Evolutionary conservation across 35 echinoderm and acorn worm genomes (phyloP).

Genomic region (Nesometra sesokonis): DNA sequence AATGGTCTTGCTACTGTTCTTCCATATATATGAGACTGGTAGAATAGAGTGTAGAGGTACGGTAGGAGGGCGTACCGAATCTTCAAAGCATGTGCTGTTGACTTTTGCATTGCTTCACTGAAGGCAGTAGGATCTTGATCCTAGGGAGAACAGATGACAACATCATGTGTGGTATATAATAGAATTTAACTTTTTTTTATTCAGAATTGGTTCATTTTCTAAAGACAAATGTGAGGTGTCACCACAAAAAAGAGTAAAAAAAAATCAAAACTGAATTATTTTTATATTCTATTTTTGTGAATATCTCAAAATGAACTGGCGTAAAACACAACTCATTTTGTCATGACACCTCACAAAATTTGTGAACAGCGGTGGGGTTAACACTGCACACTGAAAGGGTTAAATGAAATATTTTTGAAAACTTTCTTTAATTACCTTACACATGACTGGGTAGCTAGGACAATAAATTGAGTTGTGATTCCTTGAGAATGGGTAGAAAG

Average conservation of each 20-base stretch:
- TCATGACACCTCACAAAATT: no score
- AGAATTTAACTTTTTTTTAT: no score
- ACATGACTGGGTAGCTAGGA: not conserved
- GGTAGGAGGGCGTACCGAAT: conserved; percentile 73
- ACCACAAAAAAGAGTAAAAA: no score
- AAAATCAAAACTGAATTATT: no score
- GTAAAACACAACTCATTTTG: no score
- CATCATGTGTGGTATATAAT: no score
- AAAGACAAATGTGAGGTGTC: no score
- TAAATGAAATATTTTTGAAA: not conserved
- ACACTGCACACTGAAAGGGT: no score
- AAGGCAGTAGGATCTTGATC: conserved; percentile 80
- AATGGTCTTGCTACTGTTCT: conserved; percentile 84
- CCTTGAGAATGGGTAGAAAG: conserved; percentile 57
- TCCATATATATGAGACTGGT: conserved; percentile 52
- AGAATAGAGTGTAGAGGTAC: conserved; percentile 77
- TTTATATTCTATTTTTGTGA: no score
- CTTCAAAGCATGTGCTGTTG: conserved; percentile 37
- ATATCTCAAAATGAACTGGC: no score
- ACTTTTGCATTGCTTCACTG: conserved; percentile 44
- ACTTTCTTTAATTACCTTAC: not conserved
- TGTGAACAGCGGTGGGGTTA: no score
- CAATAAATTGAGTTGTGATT: conserved; percentile 45
- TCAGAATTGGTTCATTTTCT: no score
- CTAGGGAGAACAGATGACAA: not conserved